phyloP scores from a whole-genome alignment of 1,140 invertebrate species.

The Microplitis mediator region DNA sequence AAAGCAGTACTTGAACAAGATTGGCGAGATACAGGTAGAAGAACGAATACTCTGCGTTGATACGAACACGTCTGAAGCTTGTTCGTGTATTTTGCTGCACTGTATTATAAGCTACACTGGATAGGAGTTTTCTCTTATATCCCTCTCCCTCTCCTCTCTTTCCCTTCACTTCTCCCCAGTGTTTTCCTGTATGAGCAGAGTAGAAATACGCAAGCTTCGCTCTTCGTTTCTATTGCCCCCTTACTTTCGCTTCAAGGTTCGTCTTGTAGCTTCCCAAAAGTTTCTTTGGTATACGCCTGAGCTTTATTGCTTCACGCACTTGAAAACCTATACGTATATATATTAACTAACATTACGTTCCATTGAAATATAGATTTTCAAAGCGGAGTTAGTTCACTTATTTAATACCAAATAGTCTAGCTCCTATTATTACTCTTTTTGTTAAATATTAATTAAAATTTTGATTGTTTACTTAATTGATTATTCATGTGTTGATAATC shows the following conservation, averaged over 20 bases:
- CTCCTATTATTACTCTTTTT: no score
- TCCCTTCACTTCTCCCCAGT: not conserved
- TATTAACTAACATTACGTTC: not conserved
- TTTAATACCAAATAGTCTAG: not conserved
- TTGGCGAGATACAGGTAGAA: not conserved
- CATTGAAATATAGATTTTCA: not conserved
- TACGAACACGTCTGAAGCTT: not conserved
- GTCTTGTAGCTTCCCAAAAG: not conserved
- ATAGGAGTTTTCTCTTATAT: not conserved
- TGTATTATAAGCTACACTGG: not conserved
- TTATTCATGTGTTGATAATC: no score
- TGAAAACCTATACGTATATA: not conserved
- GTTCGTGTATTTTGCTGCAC: not conserved
- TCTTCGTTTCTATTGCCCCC: not conserved
- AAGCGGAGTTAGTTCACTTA: not conserved
- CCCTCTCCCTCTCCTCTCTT: not conserved
- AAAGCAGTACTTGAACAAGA: not conserved
- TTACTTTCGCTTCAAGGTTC: not conserved
- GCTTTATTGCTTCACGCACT: not conserved
- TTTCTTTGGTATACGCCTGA: not conserved
- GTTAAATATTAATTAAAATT: no score
- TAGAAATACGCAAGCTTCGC: not conserved
- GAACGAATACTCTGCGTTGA: not conserved
- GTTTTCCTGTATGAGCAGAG: not conserved
- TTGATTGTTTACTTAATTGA: no score